Base-by-base conservation (phyloP, 2,888 invertebrate species). In the Cephus sareptanus region DNA sequence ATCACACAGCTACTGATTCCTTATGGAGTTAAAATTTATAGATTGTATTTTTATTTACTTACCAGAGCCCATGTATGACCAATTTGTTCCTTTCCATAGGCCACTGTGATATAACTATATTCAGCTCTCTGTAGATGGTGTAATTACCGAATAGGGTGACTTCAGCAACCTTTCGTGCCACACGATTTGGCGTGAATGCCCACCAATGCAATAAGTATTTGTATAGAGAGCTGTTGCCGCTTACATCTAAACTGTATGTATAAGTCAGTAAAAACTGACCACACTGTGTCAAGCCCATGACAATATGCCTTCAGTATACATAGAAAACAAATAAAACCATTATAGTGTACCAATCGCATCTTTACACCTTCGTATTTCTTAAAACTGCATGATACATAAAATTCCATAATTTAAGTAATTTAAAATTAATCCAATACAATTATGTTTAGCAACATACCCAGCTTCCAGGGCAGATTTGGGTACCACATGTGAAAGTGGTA, bases 251-350 rank as follows among this genome's bases (percentile, higher is more conserved):
- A 81, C 93, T 92, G 88, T 94, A 94, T 1, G 96, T 97, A 92
- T 98, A 98, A 82, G 98, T 98, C 85, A 98, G 93, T 82, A 98
- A 94, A 92, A 96, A 98, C 92, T 97, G 96, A 23, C 98, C 98
- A 91, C 98, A 98, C 86, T 97, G 96, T n/a, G 97, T 97, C 89
- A 98, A 96, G 11, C 98, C 98, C 95, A 98, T 97, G 90, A 97
- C 97, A 83, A 98, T 95, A 91, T 98, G 98, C 83, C 97, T 97
- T 85, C 33, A 92, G 92, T 76, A 82, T 86, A 30, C 71, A 34
- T 71, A 71, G 33, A 71, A 71, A 71, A 71, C 23, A 34, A 33
- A 71, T 71, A 34, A 71, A 33, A 34, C 34, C 31, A 71, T 71
- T 71, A 31, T 71, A 71, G 71, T 71, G 31, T 71, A 34, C 71